Base-by-base conservation (phyloP, 2,797 vertebrate genomes). In the Coluber constrictor region DNA sequence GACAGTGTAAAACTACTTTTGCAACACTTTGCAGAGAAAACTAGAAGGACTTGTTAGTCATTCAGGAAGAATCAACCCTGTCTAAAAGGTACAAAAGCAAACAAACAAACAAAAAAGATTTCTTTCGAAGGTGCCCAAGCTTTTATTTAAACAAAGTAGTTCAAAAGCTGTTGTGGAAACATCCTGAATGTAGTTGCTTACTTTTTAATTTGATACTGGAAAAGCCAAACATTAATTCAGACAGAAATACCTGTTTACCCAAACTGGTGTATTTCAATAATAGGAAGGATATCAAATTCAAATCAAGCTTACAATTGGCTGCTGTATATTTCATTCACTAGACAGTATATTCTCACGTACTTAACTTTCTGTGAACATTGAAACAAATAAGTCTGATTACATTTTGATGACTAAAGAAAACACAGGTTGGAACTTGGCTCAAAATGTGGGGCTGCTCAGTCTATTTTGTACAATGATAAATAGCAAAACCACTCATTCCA, bases 401-500 rank as follows among this genome's bases (percentile, higher is more conserved):
- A 88, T 83, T 86, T 92, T 89, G 83, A 91, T 88, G 51, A 56
- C 20, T 47, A 55, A 47, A 74, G 16, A 56, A 60, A 92, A 93
- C 61, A 43, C 23, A 89, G 59, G 20, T 63, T 66, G 61, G 16
- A 94, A 83, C 32, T 92, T 94, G 89, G 57, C 89, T 83, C 66
- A 90, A 55, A 87, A 56, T 79, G 2, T 37, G 37, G 59, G 47
- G 57, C 51, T 94, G 66, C 92, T 88, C 89, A 89, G 37, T 91
- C 86, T 92, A 66, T n/a, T 74, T 92, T 91, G 86, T 66, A 12
- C 70, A 92, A 89, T 59, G 89, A 92, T 88, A 94, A 92, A 90
- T 86, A 83, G 51, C 25, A 94, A 92, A 94, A 86, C 57, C 89
- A 92, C 66, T 90, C 87, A 61, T 92, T 94, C 91, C 23, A 59